phyloP scores from a whole-genome alignment of 2,888 invertebrate species.

The Brachyptera risi region DNA sequence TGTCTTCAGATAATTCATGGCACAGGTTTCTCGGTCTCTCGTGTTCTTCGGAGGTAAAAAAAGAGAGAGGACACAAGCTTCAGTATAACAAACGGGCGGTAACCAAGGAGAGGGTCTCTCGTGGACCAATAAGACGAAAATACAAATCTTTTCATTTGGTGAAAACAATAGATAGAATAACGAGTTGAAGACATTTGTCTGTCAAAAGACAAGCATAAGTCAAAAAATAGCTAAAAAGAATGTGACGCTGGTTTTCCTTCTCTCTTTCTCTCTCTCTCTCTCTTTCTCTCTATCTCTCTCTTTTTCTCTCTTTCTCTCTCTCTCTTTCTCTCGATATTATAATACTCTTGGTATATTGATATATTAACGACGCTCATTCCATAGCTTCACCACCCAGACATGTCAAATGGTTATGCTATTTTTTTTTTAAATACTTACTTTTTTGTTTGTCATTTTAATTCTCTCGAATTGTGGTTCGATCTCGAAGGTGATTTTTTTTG shows the following conservation, averaged over 20 bases:
- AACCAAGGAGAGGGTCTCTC: neutral
- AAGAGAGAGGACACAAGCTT: no score
- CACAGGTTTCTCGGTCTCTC: neutral
- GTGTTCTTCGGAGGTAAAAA: no score
- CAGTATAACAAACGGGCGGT: neutral
- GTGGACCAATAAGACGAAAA: slow-evolving; percentile 7
- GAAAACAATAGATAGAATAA: slow-evolving; percentile 31
- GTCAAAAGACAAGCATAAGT: slow-evolving; percentile 28
- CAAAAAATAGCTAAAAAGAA: slow-evolving; percentile 28
- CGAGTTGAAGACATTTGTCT: slow-evolving; percentile 29
- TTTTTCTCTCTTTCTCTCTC: neutral
- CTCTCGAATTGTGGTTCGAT: neutral
- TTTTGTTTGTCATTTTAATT: neutral
- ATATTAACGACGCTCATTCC: slow-evolving; percentile 14
- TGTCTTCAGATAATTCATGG: slow-evolving; percentile 8
- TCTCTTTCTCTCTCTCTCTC: neutral
- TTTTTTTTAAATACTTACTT: neutral
- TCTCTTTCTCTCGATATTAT: neutral
- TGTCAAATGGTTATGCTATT: neutral
- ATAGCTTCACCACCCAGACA: slow-evolving; percentile 9
- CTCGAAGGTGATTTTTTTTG: neutral
- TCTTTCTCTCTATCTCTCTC: neutral
- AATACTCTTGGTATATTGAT: slow-evolving; percentile 1
- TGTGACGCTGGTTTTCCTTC: neutral
- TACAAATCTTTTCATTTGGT: slow-evolving; percentile 29